Evolutionary conservation across 2,113 vertebrate species (phyloP), one percentile per base, ranked within the genome.

Genomic region (Coryphaenoides rupestris): DNA sequence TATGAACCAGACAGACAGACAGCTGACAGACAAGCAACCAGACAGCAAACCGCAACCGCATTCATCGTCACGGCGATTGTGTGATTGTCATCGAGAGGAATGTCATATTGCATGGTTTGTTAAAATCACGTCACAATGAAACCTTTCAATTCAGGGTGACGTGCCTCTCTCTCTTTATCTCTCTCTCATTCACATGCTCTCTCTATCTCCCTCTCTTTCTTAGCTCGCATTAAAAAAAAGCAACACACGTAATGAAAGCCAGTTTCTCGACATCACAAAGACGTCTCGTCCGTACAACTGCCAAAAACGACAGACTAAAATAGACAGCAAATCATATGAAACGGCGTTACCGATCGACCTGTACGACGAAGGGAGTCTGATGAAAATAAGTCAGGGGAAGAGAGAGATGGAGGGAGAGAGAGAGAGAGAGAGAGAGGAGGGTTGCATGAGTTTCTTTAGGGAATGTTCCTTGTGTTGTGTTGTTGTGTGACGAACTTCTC

Each of bases 201-300:
- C 62, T 55, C 58, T 28, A 28, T 40, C 46, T 46, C 58, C 56
- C 61, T 16, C 52, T 56, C 1, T 59, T 58, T 60, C 60, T 58
- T 63, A 22, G 21, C 47, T 28, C 24, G 52, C 52, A 69, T 4
- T 0, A 56, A 60, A 65, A 5, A 9, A 40, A 40, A 40, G 33
- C 33, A 1, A 70, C 73, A 71, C 57, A 56, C 66, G 77, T 59
- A 86, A 83, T 70, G 80, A 79, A 83, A 91, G 86, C 84, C 87
- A 84, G 73, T 73, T n/a, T n/a, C n/a, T 92, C 89, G 87, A 91
- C 89, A 91, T 91, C 79, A 78, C 74, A 70, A 82, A 70, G 90
- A 92, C 91, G 89, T 91, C 77, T 90, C 88, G 90, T 92, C 89
- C 68, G 77, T 87, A 81, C 72, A 49, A 45, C 58, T 14, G 28